These are phyloP conservation scores for Allacma fusca DNA, from an alignment of 2,888 invertebrate species.

Conservation along the genomic window DNA sequence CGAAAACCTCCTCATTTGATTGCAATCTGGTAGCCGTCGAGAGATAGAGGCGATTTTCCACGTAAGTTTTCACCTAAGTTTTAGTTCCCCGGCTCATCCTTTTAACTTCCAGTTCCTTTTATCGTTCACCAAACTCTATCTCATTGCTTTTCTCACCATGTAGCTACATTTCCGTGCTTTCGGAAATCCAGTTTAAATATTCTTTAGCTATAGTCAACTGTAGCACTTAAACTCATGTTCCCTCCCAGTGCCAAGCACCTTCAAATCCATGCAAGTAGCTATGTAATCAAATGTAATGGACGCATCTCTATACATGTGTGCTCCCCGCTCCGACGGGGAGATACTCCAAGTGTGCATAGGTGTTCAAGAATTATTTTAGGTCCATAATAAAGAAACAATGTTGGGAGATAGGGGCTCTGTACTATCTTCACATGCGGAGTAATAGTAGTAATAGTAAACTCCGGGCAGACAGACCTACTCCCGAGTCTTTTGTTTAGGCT, in stretches of 20 bases:
- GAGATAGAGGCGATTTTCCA: conserved; percentile 48
- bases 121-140: not conserved
- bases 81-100: not conserved
- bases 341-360: too few species aligned
- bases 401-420: not conserved
- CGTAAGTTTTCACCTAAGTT: conserved; percentile 30
- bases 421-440: too few species aligned
- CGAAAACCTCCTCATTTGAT: conserved; percentile 41
- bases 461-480: not conserved
- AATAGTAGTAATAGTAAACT: too few species aligned
- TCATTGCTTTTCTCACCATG: not conserved
- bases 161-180: not conserved
- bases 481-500: conserved; percentile 1
- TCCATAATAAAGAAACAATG: conserved; percentile 16
- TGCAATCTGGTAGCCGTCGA: conserved; percentile 27
- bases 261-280: too few species aligned
- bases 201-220: not conserved
- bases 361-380: too few species aligned
- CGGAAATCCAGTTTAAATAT: not conserved
- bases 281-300: too few species aligned
- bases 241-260: too few species aligned
- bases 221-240: too few species aligned
- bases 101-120: conserved; percentile 5
- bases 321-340: too few species aligned
- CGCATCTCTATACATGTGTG: too few species aligned